Conservation (phyloP, 2,888 invertebrate genomes). For the Ochropleura leucogaster region DNA sequence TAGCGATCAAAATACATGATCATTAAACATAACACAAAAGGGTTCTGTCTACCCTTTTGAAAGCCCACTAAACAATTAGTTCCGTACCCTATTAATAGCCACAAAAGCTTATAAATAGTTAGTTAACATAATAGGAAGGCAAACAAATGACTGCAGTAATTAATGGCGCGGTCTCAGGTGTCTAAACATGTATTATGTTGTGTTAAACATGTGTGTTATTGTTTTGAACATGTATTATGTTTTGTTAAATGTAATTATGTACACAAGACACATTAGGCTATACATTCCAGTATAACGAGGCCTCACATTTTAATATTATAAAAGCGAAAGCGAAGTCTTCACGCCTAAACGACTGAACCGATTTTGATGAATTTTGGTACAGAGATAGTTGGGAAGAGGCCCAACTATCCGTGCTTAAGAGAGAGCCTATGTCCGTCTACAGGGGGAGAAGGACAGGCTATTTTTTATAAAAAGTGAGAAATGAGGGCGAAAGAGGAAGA, state of each 20-base stretch:
- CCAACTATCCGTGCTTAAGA: no score
- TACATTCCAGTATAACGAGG: no score
- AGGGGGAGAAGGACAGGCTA: no score
- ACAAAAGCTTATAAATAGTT: constrained; percentile 43
- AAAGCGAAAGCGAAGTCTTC: no score
- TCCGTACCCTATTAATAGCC: constrained; percentile 24
- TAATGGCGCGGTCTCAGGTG: constrained; percentile 45
- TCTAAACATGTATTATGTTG: constrained; percentile 44
- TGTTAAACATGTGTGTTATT: constrained; percentile 21
- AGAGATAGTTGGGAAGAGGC: no score
- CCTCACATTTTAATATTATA: no score
- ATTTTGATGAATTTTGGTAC: no score
- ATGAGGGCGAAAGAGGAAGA: no score
- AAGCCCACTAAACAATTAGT: constrained; percentile 28
- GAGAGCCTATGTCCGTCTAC: no score
- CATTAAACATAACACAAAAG: constrained; percentile 21
- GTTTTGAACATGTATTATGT: constrained; percentile 26
- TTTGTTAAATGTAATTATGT: constrained; percentile 39
- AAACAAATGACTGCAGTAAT: constrained; percentile 40
- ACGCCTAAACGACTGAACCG: no score
- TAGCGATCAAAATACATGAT: neutral
- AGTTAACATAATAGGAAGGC: constrained; percentile 16
- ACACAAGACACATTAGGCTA: no score
- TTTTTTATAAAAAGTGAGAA: no score
- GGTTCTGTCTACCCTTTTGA: neutral